phyloP scores from a whole-genome alignment of 2,113 vertebrate genomes.

The Felis chaus region DNA sequence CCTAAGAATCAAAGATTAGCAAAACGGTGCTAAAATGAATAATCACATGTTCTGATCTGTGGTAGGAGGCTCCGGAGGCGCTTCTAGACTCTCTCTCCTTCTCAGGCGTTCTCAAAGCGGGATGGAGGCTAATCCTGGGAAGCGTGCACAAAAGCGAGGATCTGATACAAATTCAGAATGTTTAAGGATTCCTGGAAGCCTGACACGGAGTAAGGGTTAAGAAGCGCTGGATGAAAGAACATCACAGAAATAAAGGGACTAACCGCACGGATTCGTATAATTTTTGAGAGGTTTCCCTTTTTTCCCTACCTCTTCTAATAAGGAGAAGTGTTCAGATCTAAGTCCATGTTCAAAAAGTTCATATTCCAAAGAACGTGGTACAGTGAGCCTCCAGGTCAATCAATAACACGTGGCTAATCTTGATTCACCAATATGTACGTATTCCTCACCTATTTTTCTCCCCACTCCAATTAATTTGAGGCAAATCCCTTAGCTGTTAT shows the following conservation, averaged over 20 bases:
- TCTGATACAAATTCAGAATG: neutral
- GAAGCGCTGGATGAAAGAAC: neutral
- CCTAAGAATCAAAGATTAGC: neutral
- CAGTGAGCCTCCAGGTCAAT: neutral
- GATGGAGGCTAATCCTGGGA: neutral
- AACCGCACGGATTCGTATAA: neutral
- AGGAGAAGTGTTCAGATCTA: neutral
- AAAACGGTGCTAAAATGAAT: constrained; percentile 16
- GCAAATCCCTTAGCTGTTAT: neutral
- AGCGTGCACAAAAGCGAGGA: neutral
- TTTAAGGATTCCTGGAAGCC: neutral
- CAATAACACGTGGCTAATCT: neutral
- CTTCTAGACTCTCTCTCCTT: neutral
- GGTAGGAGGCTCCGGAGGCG: neutral
- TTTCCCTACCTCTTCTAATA: neutral
- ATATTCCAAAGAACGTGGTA: neutral
- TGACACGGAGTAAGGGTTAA: neutral
- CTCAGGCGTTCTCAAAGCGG: neutral
- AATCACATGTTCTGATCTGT: neutral
- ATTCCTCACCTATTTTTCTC: neutral
- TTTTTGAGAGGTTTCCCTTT: neutral
- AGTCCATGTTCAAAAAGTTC: neutral
- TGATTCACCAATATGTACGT: neutral
- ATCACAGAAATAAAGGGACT: neutral
- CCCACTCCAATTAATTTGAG: neutral